Evolutionary conservation across 2,113 vertebrate genomes (phyloP).

Genomic region (Oplegnathus fasciatus): DNA sequence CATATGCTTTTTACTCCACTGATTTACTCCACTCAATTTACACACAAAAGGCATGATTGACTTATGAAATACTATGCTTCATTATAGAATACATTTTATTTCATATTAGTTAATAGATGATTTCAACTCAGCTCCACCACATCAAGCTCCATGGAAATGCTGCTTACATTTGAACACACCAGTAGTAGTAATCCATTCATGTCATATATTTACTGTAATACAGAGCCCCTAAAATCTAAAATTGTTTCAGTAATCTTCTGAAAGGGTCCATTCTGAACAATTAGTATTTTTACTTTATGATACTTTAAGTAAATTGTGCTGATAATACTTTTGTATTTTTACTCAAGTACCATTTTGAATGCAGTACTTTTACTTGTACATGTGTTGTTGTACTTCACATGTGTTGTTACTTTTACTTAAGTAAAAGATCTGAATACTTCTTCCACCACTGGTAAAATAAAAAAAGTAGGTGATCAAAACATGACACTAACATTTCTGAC

Average conservation of each 20-base stretch:
- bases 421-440: not conserved
- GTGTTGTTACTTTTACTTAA: not conserved
- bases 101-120: not conserved
- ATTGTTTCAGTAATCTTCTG: too few relatives aligned
- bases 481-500: not conserved
- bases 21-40: not conserved
- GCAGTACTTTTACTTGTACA: too few relatives aligned
- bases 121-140: not conserved
- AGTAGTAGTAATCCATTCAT: not conserved
- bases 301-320: too few relatives aligned
- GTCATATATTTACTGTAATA: not conserved
- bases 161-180: not conserved
- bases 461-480: not conserved
- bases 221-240: too few relatives aligned
- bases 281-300: too few relatives aligned
- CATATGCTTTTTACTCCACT: not conserved
- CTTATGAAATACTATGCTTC: not conserved
- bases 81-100: not conserved
- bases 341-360: too few relatives aligned
- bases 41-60: not conserved
- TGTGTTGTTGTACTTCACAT: too few relatives aligned
- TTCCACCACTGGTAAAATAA: not conserved
- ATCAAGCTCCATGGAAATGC: too few relatives aligned
- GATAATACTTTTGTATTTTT: not conserved
- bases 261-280: too few relatives aligned